A percentile compares a stretch with the other conserved stretches of the same genome.
These are phyloP conservation scores for Nymphalis urticae DNA, from an alignment of 2,888 invertebrate genomes.

Conservation along the genomic window DNA sequence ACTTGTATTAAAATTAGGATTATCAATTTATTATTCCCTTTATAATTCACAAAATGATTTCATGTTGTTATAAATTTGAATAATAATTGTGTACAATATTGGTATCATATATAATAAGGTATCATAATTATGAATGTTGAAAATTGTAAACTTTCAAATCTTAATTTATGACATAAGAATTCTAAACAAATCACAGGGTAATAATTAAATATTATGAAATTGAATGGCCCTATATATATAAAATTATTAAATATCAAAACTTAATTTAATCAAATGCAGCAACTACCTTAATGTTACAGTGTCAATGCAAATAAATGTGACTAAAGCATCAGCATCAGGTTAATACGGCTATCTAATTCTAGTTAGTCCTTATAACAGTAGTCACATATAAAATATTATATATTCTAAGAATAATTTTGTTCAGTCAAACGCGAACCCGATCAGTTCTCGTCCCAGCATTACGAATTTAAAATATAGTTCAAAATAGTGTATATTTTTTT, in stretches of 20 bases:
- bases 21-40: conserved; percentile 43
- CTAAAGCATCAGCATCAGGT: conserved; percentile 59
- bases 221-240: conserved; percentile 14
- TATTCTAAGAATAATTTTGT: conserved; percentile 60
- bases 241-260: conserved; percentile 14
- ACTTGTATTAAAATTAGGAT: conserved; percentile 63
- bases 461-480: conserved; percentile 38
- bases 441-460: conserved; percentile 67
- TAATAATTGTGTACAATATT: conserved; percentile 14
- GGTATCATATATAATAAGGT: background rate
- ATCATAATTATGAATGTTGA: conserved; percentile 19
- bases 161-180: conserved; percentile 13
- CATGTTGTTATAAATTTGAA: conserved; percentile 18
- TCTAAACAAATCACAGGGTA: background rate
- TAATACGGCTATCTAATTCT: conserved; percentile 66
- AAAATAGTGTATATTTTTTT: conserved; percentile 29
- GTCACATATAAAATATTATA: conserved; percentile 69
- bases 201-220: conserved; percentile 13
- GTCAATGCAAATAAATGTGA: conserved; percentile 56
- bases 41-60: conserved; percentile 23
- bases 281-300: conserved; percentile 45
- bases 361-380: conserved; percentile 54
- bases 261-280: conserved; percentile 42
- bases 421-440: conserved; percentile 71
- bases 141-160: conserved; percentile 15